Conservation (phyloP, 1,140 invertebrate species). For the Drosophila gunungcola region DNA sequence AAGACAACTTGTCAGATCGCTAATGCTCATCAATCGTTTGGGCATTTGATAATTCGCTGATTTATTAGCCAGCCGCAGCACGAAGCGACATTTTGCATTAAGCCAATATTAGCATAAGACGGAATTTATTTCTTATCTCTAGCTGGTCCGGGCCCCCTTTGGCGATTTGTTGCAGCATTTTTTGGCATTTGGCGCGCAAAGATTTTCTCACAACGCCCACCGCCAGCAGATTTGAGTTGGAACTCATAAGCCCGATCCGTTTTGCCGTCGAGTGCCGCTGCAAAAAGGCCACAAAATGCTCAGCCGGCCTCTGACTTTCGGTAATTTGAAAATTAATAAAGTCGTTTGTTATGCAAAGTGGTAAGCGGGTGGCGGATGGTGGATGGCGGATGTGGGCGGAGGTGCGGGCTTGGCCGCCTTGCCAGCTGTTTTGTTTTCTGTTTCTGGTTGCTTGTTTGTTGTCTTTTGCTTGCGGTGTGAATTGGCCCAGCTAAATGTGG, state of each 20-base stretch:
- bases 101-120: slow-evolving; percentile 79
- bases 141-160: slow-evolving; percentile 26
- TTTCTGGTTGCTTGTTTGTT: slow-evolving; percentile 14
- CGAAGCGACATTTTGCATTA: slow-evolving; percentile 81
- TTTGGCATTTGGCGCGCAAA: slow-evolving; percentile 58
- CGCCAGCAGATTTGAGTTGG: slow-evolving; percentile 10
- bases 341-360: slow-evolving; percentile 83
- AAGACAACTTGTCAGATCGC: slow-evolving; percentile 52
- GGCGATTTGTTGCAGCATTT: slow-evolving; percentile 49
- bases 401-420: slow-evolving; percentile 46
- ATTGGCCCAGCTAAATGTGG: slow-evolving; percentile 53
- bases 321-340: slow-evolving; percentile 84
- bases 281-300: slow-evolving; percentile 80
- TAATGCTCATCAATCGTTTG: slow-evolving; percentile 73
- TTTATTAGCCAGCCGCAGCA: slow-evolving; percentile 68
- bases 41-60: slow-evolving; percentile 75
- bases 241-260: slow-evolving; percentile 36
- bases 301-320: slow-evolving; percentile 79
- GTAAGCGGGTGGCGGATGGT: slow-evolving; percentile 61
- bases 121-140: slow-evolving; percentile 53
- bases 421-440: slow-evolving; percentile 50
- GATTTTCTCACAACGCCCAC: slow-evolving; percentile 79
- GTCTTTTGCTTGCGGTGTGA: slow-evolving; percentile 29
- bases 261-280: slow-evolving; percentile 60
- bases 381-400: slow-evolving; percentile 50